Evolutionary conservation across 2,113 vertebrate species (phyloP), one percentile per base, ranked within the genome.

Genomic region (Tychaedon coryphoeus): DNA sequence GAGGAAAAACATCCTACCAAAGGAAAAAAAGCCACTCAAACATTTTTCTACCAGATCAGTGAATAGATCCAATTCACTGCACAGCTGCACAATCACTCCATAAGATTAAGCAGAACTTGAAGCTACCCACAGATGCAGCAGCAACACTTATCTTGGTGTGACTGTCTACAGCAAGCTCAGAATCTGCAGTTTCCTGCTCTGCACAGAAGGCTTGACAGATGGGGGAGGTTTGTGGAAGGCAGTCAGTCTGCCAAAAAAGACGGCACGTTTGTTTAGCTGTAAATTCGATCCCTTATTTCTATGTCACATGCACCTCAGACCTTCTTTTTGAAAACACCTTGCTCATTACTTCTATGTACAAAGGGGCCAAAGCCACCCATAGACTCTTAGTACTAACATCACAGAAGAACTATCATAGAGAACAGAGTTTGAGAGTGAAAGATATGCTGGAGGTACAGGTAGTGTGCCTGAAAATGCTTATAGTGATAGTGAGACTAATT

Each of bases 191-290:
- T 94, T 82, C 58, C 85, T 88, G 61, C 81, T 72, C 82, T 90
- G 90, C 78, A 92, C 93, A 95, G 92, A 96, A 81, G 77, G 81
- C 53, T 67, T 90, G 66, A 94, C 85, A 94, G 93, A 93, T 69
- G 70, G 77, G 78, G 26, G 61, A 93, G 58, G n/a, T 82, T 90
- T 82, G 47, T 6, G 66, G 62, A 64, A 90, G 62, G 92, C 90
- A 91, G 61, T 29, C 70, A 79, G 88, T 45, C 90, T 96, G 90
- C 81, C 90, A 93, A 23, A 69, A 75, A 69, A 69, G 48, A 82
- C 10, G 10, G 74, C 87, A 69, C 3, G 1, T 91, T 80, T 86
- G 60, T 66, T 82, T 70, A 78, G 51, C 14, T 82, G 74, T 61
- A 75, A 78, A 92, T 96, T 61, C 72, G 45, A 90, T 62, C 36